A percentile compares a stretch with the other conserved stretches of the same genome.
These are phyloP conservation scores for Neodiprion virginianus DNA, from an alignment of 1,140 invertebrate species.

Conservation along the genomic window DNA sequence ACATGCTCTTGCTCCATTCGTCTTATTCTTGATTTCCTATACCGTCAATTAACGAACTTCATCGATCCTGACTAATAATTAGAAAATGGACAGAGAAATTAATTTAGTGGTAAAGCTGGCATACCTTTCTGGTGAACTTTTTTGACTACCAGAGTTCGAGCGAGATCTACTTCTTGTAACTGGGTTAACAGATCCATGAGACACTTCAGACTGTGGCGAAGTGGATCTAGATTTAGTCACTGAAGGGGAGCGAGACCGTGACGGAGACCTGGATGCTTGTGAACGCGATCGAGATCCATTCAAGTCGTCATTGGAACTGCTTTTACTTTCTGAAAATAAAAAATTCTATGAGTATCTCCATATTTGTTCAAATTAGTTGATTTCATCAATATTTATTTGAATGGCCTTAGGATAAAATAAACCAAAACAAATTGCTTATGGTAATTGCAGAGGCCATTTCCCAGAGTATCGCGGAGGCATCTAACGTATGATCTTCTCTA, in stretches of 20 bases:
- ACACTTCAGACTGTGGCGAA: neutral
- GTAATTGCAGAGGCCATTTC: too few species aligned
- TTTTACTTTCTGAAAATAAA: neutral
- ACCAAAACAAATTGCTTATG: too few species aligned
- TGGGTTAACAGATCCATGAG: slow-evolving; percentile 5
- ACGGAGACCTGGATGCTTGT: neutral
- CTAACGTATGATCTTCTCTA: too few species aligned
- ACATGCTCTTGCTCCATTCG: too few species aligned
- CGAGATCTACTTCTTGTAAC: neutral
- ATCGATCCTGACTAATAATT: neutral
- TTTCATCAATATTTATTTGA: too few species aligned
- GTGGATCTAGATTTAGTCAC: neutral
- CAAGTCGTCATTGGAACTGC: neutral
- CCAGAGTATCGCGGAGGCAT: too few species aligned
- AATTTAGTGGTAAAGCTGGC: neutral
- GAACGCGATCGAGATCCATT: neutral
- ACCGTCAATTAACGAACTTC: neutral
- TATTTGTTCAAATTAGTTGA: too few species aligned
- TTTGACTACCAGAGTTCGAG: slow-evolving; percentile 13
- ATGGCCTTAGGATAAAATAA: too few species aligned
- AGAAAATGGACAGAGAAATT: neutral
- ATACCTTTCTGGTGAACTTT: slow-evolving; percentile 8
- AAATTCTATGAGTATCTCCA: neutral
- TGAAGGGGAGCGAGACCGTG: neutral
- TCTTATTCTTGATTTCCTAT: neutral